A percentile compares a stretch with the other conserved stretches of the same genome.
These are phyloP conservation scores for Drosophila sturtevanti DNA, from an alignment of 1,140 invertebrate species.

Conservation along the genomic window DNA sequence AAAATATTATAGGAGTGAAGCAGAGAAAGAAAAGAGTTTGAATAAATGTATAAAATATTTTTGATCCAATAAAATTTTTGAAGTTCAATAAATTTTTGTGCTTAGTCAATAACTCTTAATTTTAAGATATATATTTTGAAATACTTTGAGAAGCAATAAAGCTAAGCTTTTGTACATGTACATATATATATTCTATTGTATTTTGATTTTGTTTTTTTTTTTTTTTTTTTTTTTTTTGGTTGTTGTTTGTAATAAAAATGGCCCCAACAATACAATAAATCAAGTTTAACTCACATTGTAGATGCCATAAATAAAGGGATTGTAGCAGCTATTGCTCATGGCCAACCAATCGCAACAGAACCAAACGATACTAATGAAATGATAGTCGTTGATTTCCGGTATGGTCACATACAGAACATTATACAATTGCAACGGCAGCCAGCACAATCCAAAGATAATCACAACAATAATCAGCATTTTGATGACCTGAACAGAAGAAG, in stretches of 20 bases:
- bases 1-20: no score
- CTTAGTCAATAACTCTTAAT: no score
- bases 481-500: constrained; percentile 87
- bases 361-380: constrained; percentile 90
- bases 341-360: constrained; percentile 93
- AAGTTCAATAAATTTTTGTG: no score
- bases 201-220: no score
- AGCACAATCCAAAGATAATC: constrained; percentile 90
- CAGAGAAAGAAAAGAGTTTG: no score
- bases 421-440: constrained; percentile 91
- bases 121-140: no score
- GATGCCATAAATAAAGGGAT: constrained; percentile 93
- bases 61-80: no score
- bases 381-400: constrained; percentile 88
- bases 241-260: no score
- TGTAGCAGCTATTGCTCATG: constrained; percentile 94
- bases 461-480: constrained; percentile 93
- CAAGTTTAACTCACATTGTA: constrained; percentile 88
- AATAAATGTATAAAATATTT: no score
- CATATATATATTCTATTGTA: no score
- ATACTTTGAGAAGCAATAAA: no score
- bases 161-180: no score
- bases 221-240: not conserved
- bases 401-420: constrained; percentile 88
- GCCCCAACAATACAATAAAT: not conserved